Evolutionary conservation across 2,113 vertebrate species (phyloP), one percentile per base, ranked within the genome.

Genomic region (Dendrocopos noguchii): DNA sequence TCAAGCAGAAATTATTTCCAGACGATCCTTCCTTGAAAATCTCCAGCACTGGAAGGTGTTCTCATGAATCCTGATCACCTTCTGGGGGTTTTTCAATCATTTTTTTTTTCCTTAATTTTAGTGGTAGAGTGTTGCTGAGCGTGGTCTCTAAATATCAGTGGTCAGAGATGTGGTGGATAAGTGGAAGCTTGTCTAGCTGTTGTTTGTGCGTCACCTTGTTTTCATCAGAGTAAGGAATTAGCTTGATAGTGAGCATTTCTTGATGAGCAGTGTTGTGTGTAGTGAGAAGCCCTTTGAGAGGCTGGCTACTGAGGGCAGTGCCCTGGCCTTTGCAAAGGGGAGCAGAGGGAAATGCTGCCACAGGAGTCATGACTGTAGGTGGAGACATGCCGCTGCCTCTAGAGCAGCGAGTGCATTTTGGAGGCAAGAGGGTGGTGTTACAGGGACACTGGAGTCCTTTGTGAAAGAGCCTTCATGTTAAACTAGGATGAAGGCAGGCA

Each of bases 341-440:
- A 66, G 28, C 5, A 52, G 15, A 64, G 57, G 64, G 19, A 13
- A 7, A 15, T 3, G 21, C 15, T 66, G 64, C 60, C 56, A 1
- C 2, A 1, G 44, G 44, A 61, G 71, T 47, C 64, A 34, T 52
- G 39, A 5, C 46, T 36, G 50, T 29, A 28, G 64, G 27, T 4
- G 12, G 65, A 70, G 59, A 52, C 0, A 0, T 15, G 27, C 5
- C 7, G 20, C 50, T n/a, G 77, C 31, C 55, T 36, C 25, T 5
- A 3, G 22, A 71, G 36, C 36, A 4, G 34, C 1, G 8, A 5
- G 34, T 1, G 12, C 34, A n/a, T 28, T 52, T 27, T 27, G 88
- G 63, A 34, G 27, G 50, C 3, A 8, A 46, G 29, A 27, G 25
- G 2, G 3, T 8, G 2, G 3, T 8, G 44, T 14, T 15, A 3